Conservation (phyloP, 2,797 vertebrate species). For the Peromyscus nudipes region DNA sequence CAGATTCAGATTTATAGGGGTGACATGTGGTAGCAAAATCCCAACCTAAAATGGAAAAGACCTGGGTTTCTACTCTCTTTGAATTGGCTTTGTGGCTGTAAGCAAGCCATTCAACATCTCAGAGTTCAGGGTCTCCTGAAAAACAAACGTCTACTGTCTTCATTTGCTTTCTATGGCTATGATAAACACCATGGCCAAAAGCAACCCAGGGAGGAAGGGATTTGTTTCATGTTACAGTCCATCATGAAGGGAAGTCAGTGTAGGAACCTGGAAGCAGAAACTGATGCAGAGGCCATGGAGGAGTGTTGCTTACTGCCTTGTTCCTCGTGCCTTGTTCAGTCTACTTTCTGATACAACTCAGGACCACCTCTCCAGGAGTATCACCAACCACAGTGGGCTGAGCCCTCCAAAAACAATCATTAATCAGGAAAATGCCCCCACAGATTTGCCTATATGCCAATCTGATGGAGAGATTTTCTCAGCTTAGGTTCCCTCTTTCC, state of each 20-base stretch:
- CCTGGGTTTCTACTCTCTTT: neutral
- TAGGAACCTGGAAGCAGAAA: neutral
- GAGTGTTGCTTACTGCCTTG: neutral
- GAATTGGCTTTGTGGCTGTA: neutral
- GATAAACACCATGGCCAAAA: neutral
- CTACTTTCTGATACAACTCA: neutral
- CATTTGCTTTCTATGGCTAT: neutral
- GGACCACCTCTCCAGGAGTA: neutral
- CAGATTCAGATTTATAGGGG: rapidly evolving
- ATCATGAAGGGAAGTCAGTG: neutral
- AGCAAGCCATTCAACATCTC: neutral
- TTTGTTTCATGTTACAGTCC: too few relatives aligned
- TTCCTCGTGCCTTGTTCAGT: neutral
- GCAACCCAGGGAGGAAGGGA: neutral
- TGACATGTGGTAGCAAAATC: neutral
- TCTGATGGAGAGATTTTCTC: neutral
- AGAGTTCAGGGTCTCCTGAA: neutral
- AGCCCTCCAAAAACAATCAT: neutral
- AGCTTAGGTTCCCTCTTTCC: neutral
- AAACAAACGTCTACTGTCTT: neutral
- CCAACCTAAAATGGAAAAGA: neutral
- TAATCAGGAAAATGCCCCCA: neutral
- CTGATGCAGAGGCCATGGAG: neutral
- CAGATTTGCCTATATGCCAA: neutral
- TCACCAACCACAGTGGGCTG: neutral